phyloP scores from a whole-genome alignment of 2,113 vertebrate species.

The Xyrauchen texanus region DNA sequence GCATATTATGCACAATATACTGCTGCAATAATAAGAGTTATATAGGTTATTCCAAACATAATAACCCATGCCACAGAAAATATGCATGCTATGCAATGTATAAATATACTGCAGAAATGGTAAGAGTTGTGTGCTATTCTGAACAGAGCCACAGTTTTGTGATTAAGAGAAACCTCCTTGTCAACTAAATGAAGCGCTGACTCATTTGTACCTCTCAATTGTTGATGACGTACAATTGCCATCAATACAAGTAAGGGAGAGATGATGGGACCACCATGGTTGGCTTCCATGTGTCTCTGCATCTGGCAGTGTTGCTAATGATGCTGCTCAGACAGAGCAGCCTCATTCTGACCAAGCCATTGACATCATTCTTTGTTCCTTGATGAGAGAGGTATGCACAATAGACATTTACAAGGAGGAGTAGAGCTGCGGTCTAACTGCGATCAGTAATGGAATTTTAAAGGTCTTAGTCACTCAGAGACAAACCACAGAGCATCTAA shows the following conservation, averaged over 20 bases:
- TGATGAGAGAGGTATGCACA: constrained; percentile 32
- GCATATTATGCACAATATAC: too few relatives aligned
- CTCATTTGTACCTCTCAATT: constrained; percentile 48
- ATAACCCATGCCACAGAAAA: too few relatives aligned
- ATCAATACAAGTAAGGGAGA: constrained; percentile 42
- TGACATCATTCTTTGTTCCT: constrained; percentile 27
- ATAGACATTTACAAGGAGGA: constrained; percentile 24
- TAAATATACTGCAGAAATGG: too few relatives aligned
- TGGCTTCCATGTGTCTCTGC: constrained; percentile 30
- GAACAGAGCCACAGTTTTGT: neutral
- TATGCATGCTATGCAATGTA: too few relatives aligned
- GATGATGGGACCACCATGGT: constrained; percentile 36
- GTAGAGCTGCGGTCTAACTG: constrained; percentile 23
- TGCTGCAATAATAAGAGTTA: too few relatives aligned
- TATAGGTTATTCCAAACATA: too few relatives aligned
- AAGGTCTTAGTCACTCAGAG: constrained; percentile 50
- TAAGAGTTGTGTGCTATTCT: too few relatives aligned
- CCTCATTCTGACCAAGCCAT: constrained; percentile 31
- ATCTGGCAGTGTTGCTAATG: constrained; percentile 38
- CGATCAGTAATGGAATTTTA: constrained; percentile 51
- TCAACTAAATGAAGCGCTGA: constrained; percentile 33
- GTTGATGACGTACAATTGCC: constrained; percentile 30
- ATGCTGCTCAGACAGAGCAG: constrained; percentile 32
- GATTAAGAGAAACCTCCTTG: neutral
- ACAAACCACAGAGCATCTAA: constrained; percentile 53